Percentiles rank a stretch among this genome's conserved stretches.
Conservation (phyloP, 2,797 vertebrate species). For the Malacoctenus gilli region DNA sequence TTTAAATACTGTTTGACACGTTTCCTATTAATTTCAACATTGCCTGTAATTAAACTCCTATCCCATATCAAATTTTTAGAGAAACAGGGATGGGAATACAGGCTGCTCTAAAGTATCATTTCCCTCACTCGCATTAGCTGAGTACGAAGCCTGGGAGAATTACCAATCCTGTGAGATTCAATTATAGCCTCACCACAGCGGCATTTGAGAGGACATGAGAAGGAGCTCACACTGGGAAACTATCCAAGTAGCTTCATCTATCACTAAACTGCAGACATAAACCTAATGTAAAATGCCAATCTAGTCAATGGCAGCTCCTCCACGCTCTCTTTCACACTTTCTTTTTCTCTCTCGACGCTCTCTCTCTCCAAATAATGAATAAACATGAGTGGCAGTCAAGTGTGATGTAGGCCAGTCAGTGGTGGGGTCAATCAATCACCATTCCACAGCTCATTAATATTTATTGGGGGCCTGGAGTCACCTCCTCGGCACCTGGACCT, state of each 20-base stretch:
- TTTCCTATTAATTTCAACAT: slow-evolving; percentile 76
- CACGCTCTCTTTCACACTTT: slow-evolving; percentile 24
- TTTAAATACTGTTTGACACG: slow-evolving; percentile 67
- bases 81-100: slow-evolving; percentile 66
- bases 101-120: slow-evolving; percentile 68
- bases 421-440: slow-evolving; percentile 83
- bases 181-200: slow-evolving; percentile 76
- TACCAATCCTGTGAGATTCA: slow-evolving; percentile 77
- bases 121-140: slow-evolving; percentile 68
- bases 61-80: slow-evolving; percentile 58
- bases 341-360: slow-evolving; percentile 51
- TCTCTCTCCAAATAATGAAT: slow-evolving; percentile 79
- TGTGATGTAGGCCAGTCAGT: slow-evolving; percentile 77
- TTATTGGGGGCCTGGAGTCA: slow-evolving; percentile 78
- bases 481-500: slow-evolving; percentile 73
- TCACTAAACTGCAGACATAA: slow-evolving; percentile 78
- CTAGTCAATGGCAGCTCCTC: slow-evolving; percentile 59
- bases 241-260: slow-evolving; percentile 76
- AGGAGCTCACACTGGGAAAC: slow-evolving; percentile 74
- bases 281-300: slow-evolving; percentile 76
- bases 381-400: slow-evolving; percentile 79
- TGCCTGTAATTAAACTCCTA: slow-evolving; percentile 77
- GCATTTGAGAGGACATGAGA: slow-evolving; percentile 72
- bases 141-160: slow-evolving; percentile 74
- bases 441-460: slow-evolving; percentile 81